These are phyloP conservation scores for Paradisaea rubra DNA, from an alignment of 2,113 vertebrate genomes.

Conservation along the genomic window DNA sequence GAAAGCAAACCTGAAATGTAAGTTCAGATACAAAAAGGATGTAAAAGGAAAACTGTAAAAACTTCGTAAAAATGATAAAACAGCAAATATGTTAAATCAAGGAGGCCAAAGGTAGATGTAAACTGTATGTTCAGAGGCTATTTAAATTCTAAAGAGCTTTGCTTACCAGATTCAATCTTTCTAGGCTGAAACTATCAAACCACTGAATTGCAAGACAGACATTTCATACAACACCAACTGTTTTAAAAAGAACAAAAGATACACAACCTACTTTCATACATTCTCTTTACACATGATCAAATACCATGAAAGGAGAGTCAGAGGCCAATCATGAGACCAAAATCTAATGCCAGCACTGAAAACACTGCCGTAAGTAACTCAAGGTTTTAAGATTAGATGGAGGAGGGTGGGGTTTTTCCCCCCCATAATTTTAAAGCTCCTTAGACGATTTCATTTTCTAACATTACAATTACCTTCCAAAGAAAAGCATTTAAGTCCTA, in stretches of 20 bases:
- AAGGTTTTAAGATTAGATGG: not conserved
- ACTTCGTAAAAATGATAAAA: not conserved
- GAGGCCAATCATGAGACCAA: not conserved
- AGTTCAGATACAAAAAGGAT: not conserved
- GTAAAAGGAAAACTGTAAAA: not conserved
- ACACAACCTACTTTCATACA: not conserved
- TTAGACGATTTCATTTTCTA: not conserved
- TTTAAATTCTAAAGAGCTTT: not conserved
- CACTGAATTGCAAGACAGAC: not conserved
- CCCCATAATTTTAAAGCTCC: not conserved
- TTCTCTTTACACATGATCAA: not conserved
- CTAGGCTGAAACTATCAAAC: not conserved
- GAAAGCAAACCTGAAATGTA: not conserved
- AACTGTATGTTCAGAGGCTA: not conserved
- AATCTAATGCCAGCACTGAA: not conserved
- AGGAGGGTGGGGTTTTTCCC: not conserved
- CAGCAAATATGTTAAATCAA: not conserved
- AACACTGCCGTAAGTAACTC: not conserved
- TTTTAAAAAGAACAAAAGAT: not conserved
- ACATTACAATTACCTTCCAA: not conserved
- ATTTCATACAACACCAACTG: not conserved
- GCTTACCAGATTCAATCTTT: not conserved
- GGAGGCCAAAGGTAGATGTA: not conserved
- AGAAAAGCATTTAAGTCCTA: not conserved
- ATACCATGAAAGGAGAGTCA: not conserved